Evolutionary conservation across 2,888 invertebrate species (phyloP), one percentile per base, ranked within the genome.

Genomic region (Lamellibrachia satsuma): DNA sequence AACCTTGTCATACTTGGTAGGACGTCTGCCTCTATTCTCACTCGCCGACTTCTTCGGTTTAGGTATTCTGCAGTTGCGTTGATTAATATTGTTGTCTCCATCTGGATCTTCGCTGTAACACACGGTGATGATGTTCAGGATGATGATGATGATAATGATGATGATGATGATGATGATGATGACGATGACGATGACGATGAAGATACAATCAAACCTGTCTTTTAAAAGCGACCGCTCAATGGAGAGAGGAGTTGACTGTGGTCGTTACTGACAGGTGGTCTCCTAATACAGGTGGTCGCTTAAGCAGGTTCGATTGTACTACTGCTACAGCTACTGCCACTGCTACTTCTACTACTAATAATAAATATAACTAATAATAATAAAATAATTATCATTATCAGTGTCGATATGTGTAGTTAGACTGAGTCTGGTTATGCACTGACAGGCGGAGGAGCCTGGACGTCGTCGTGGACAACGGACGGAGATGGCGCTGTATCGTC

Each of bases 371-470:
- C 39, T 39, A 57, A 15, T 15, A 57, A 15, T 15, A 57, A 57
- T 15, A 57, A 57, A 57, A 57, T 15, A 57, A 7, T 57, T 3
- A 57, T 11, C n/a, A 22, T 75, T 22, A 22, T 75, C 75, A 75
- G 15, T 6, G 22, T 75, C 75, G n/a, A 75, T 11, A n/a, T 6
- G 2, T 75, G 75, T n/a, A 22, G 75, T 75, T 22, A 22, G 75
- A n/a, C 15, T 15, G n/a, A 15, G n/a, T n/a, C n/a, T 75, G 22
- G 39, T 39, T 39, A 1, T 39, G 1, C 39, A 39, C 39, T 52
- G 39, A 1, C 91, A 94, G 94, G 93, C 55, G 93, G 94, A 11
- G 92, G 90, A 39, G 94, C 94, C 2, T 94, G 94, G 94, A 90
- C 92, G 51, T 75, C 93, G 15, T 93, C 93, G n/a, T 93, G 93